Evolutionary conservation across 2,888 invertebrate species (phyloP), one percentile per base, ranked within the genome.

Genomic region (Campopleginae sp.): DNA sequence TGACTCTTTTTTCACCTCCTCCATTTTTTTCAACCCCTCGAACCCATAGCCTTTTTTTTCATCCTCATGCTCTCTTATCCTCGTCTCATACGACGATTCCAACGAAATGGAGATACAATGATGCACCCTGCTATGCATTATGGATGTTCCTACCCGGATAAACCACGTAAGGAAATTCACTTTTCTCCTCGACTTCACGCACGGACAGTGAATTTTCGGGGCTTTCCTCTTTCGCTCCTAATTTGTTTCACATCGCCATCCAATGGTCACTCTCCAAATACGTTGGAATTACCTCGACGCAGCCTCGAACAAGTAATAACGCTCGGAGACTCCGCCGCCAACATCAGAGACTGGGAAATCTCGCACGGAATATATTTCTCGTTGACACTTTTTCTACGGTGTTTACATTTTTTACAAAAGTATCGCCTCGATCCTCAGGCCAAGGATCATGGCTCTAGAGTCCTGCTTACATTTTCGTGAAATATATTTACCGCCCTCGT

Each of bases 41-140:
- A 65, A 81, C 66, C 42, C 66, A 76, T 54, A 51, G 71, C 80
- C 65, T 68, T 65, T 87, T 87, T 80, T 81, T 87, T 80, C 80
- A 85, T 88, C 88, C 80, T 81, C 88, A 86, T 89, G 87, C 90
- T 90, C 91, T 90, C 90, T 90, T 89, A 89, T 88, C 87, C 89
- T 87, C 88, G 85, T 87, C 88, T 88, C 87, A 85, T 87, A 82
- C 85, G 88, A 38, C 58, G 80, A 80, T 80, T 82, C 66, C 87
- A 88, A 89, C n/a, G 89, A 92, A 93, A 94, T 93, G 92, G 93
- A 90, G 92, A 93, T 93, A 93, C 92, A 91, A 94, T 93, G 93
- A 94, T 93, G 93, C 93, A 92, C 89, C 86, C 90, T 86, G 90
- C 88, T 90, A 92, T 94, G 93, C 93, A 94, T 93, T 91, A 91